Evolutionary conservation across 1,140 invertebrate species (phyloP).

Genomic region (Antheraea mylitta): DNA sequence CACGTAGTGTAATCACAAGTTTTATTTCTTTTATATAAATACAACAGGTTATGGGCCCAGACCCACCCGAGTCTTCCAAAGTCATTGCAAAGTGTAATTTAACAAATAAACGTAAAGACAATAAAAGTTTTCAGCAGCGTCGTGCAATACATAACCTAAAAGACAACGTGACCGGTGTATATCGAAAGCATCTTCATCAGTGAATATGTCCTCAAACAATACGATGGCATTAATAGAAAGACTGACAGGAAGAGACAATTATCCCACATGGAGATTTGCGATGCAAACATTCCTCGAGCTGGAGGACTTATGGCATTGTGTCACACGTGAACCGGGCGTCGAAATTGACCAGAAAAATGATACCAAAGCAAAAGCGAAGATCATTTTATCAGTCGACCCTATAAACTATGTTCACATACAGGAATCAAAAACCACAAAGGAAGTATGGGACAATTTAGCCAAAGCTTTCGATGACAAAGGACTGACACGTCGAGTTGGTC

Average conservation of each 20-base stretch:
- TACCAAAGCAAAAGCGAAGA: constrained; percentile 17
- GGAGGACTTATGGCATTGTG: constrained; percentile 11
- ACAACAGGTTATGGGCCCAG: no score
- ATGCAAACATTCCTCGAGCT: neutral
- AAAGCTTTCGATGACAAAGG: constrained; percentile 42
- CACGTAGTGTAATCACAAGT: no score
- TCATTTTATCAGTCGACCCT: constrained; percentile 6
- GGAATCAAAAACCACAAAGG: constrained; percentile 27
- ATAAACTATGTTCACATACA: constrained; percentile 4
- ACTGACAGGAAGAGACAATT: neutral
- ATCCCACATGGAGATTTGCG: neutral
- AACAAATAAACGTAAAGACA: no score
- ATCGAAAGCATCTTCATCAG: no score
- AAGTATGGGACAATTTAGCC: constrained; percentile 31
- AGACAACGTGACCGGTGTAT: no score
- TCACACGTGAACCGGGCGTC: neutral
- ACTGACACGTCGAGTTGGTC: constrained; percentile 35
- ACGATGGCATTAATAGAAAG: neutral
- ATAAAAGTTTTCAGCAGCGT: no score
- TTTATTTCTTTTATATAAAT: no score
- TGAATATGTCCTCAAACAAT: neutral
- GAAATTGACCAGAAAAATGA: constrained; percentile 7
- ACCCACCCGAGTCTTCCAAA: no score
- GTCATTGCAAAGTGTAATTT: no score
- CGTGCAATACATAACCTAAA: no score